phyloP scores from a whole-genome alignment of 2,888 invertebrate species.

The Epinotia demarniana region DNA sequence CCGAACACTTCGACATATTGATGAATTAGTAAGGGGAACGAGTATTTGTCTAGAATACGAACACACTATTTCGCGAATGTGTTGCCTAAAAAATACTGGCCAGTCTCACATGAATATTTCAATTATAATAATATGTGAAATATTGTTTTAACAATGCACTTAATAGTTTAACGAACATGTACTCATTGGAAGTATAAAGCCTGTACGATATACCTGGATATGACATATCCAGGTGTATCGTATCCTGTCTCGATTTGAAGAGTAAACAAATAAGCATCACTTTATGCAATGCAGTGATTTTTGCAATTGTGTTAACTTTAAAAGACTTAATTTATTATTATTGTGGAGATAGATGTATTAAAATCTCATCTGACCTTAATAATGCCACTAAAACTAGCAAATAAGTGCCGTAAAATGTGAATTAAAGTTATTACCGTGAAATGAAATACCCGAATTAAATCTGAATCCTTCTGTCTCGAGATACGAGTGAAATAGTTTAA shows the following conservation, averaged over 20 bases:
- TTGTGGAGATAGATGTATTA: background rate
- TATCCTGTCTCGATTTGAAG: background rate
- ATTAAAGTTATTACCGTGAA: slow-evolving; percentile 51
- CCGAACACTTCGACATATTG: background rate
- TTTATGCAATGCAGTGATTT: background rate
- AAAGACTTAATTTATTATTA: background rate
- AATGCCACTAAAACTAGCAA: slow-evolving; percentile 32
- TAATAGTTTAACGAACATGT: too few species aligned
- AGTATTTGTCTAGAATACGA: too few species aligned
- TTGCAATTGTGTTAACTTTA: background rate
- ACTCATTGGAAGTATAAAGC: too few species aligned
- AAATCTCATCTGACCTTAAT: slow-evolving; percentile 17
- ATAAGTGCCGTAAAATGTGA: slow-evolving; percentile 53
- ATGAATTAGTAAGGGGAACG: background rate
- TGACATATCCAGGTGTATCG: too few species aligned
- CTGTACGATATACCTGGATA: too few species aligned
- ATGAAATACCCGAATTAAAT: slow-evolving; percentile 49
- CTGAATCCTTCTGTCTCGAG: slow-evolving; percentile 49
- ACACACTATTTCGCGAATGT: too few species aligned
- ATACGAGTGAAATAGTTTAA: slow-evolving; percentile 54
- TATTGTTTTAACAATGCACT: too few species aligned
- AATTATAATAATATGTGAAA: too few species aligned
- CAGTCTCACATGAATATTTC: too few species aligned
- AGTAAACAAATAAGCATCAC: background rate
- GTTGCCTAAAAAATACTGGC: too few species aligned